Conservation (phyloP, 2,113 vertebrate species). For the Aegithalos caudatus region DNA sequence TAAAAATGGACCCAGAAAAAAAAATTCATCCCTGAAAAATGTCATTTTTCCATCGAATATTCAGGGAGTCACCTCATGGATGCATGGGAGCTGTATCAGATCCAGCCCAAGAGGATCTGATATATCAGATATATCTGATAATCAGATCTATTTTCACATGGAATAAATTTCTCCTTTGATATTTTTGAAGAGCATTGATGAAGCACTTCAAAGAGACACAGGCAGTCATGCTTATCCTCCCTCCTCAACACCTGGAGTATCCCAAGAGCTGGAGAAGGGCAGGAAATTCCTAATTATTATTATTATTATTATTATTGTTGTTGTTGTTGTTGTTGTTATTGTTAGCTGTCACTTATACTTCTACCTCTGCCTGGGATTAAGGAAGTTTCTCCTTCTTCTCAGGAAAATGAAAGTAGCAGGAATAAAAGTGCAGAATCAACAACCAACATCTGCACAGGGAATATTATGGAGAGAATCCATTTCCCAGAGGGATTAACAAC, state of each 20-base stretch:
- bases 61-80: background rate
- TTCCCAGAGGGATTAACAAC: conserved; percentile 2
- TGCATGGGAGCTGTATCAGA: background rate
- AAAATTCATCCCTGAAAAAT: background rate
- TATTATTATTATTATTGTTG: background rate
- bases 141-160: background rate
- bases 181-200: conserved; percentile 12
- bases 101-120: background rate
- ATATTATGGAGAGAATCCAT: background rate
- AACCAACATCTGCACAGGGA: background rate
- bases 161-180: background rate
- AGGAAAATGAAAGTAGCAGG: background rate
- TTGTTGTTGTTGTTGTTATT: background rate
- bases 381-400: background rate
- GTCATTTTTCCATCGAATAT: background rate
- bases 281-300: background rate
- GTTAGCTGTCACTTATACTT: conserved; percentile 10
- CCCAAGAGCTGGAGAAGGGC: background rate
- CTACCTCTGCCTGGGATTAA: background rate
- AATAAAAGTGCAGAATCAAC: conserved; percentile 8
- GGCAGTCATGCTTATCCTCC: background rate
- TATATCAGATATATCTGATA: too few species aligned
- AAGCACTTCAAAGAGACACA: background rate
- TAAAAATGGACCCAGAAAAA: background rate
- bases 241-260: background rate